phyloP scores from a whole-genome alignment of 1,140 invertebrate genomes.

The Drosophila subobscura region DNA sequence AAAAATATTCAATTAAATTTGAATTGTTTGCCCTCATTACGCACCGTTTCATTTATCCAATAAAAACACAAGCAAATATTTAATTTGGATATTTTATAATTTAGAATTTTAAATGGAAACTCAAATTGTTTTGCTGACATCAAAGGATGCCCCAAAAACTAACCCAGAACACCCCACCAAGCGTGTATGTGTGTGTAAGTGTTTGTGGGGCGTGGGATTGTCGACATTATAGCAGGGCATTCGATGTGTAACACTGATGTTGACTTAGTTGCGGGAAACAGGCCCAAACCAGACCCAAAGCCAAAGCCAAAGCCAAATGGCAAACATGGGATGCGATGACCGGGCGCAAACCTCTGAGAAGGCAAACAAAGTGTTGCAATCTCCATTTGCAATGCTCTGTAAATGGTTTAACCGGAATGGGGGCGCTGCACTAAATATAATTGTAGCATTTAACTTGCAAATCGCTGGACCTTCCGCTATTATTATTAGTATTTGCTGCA shows the following conservation, averaged over 20 bases:
- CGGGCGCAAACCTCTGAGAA: slow-evolving; percentile 20
- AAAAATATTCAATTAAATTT: slow-evolving; percentile 24
- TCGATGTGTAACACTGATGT: slow-evolving; percentile 35
- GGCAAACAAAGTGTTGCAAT: slow-evolving; percentile 28
- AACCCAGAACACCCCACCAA: slow-evolving; percentile 33
- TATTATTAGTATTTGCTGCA: slow-evolving; percentile 65
- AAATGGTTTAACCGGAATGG: slow-evolving; percentile 30
- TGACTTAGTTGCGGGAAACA: slow-evolving; percentile 34
- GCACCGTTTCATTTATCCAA: slow-evolving; percentile 29
- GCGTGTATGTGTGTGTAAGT: background rate
- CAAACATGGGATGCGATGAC: slow-evolving; percentile 38
- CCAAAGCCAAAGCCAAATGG: slow-evolving; percentile 41
- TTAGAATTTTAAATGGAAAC: slow-evolving; percentile 54
- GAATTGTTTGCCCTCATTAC: slow-evolving; percentile 63
- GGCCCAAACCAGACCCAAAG: too few species aligned
- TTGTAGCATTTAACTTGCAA: slow-evolving; percentile 66
- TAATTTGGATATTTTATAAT: slow-evolving; percentile 67
- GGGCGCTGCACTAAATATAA: slow-evolving; percentile 57
- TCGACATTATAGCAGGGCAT: slow-evolving; percentile 27
- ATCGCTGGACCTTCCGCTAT: slow-evolving; percentile 62
- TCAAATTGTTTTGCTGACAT: slow-evolving; percentile 60
- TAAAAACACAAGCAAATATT: slow-evolving; percentile 38
- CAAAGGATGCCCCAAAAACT: slow-evolving; percentile 17
- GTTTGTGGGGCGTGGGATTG: too few species aligned
- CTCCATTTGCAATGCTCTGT: background rate